Conservation (phyloP, 2,113 vertebrate species). For the Carassius gibelio region DNA sequence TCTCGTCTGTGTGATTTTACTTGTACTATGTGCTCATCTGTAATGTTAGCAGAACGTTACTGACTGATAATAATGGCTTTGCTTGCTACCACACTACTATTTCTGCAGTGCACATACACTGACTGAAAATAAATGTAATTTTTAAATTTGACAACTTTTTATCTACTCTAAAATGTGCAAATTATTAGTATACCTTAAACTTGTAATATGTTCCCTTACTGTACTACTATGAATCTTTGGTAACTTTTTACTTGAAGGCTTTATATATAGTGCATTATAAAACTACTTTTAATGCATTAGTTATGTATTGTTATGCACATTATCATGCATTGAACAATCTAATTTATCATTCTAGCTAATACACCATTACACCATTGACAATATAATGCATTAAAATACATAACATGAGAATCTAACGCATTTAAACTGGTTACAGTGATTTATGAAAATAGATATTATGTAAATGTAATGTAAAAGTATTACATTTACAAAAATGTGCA, state of each 20-base stretch:
- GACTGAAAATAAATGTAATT: background rate
- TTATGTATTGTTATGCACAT: too few species aligned
- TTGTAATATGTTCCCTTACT: background rate
- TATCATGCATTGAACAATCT: too few species aligned
- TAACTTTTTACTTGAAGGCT: too few species aligned
- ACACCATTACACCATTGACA: too few species aligned
- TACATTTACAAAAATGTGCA: background rate
- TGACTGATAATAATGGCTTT: background rate
- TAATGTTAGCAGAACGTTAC: background rate
- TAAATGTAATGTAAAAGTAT: background rate
- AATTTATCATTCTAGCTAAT: too few species aligned
- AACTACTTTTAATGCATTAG: too few species aligned
- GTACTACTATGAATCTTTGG: background rate
- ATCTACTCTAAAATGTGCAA: background rate
- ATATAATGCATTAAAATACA: too few species aligned
- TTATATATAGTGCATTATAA: too few species aligned
- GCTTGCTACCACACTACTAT: constrained; percentile 1
- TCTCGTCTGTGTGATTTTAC: background rate
- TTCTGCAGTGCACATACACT: background rate
- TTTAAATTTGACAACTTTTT: background rate
- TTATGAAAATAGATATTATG: too few species aligned
- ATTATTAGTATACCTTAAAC: background rate
- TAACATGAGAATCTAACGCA: too few species aligned
- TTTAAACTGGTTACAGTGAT: too few species aligned
- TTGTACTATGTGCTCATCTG: background rate